Evolutionary conservation across 2,888 invertebrate genomes (phyloP).

Genomic region (Clivina fossor): DNA sequence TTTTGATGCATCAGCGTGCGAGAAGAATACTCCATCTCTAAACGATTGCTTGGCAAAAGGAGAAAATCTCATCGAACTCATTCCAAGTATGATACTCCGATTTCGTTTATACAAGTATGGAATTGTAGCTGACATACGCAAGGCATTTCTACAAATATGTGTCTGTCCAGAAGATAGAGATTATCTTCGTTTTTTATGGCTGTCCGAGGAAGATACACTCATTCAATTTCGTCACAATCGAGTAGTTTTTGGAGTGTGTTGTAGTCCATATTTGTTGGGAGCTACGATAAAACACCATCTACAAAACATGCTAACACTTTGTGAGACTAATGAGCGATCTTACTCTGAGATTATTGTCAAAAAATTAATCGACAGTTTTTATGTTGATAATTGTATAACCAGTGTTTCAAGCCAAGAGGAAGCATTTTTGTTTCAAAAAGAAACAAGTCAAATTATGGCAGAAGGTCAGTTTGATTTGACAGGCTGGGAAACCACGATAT

Average conservation of each 20-base stretch:
- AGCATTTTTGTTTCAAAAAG: too few relatives aligned
- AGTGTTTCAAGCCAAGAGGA: too few relatives aligned
- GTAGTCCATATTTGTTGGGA: conserved; percentile 40
- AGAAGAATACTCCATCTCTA: conserved; percentile 30
- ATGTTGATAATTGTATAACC: too few relatives aligned
- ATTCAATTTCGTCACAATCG: conserved; percentile 34
- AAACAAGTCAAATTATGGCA: too few relatives aligned
- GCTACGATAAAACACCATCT: too few relatives aligned
- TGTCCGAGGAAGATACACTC: conserved; percentile 21
- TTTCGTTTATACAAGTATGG: conserved; percentile 9
- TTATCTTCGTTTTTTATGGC: conserved; percentile 41
- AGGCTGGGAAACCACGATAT: too few relatives aligned
- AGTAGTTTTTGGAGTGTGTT: conserved; percentile 41
- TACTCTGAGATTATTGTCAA: too few relatives aligned
- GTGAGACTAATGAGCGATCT: too few relatives aligned
- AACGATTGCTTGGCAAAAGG: not conserved
- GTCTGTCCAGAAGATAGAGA: conserved; percentile 5
- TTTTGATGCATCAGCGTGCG: conserved; percentile 39
- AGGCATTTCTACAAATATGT: not conserved
- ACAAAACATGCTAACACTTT: too few relatives aligned
- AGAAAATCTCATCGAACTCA: not conserved
- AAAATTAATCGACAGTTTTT: too few relatives aligned
- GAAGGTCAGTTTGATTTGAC: too few relatives aligned
- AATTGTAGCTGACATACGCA: conserved; percentile 10
- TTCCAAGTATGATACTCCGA: not conserved